phyloP scores from a whole-genome alignment of 2,888 invertebrate species.

The Halictus quadricinctus region DNA sequence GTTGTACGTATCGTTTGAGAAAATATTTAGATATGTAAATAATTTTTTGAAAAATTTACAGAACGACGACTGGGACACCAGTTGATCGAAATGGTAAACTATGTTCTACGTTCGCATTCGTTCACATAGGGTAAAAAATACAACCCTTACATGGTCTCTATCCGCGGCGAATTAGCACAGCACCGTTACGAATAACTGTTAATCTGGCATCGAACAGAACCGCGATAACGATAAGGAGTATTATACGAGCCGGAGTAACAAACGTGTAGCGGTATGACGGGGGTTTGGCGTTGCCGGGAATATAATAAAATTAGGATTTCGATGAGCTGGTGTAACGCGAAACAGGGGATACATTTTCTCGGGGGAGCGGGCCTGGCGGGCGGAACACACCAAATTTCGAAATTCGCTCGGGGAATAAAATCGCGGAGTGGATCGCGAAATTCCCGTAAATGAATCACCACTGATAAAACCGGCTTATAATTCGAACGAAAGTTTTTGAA shows the following conservation, averaged over 20 bases:
- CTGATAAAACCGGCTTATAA: conserved; percentile 35
- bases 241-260: conserved; percentile 2
- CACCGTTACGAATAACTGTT: neutral
- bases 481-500: conserved; percentile 21
- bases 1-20: neutral
- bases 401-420: conserved; percentile 17
- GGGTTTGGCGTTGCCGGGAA: neutral
- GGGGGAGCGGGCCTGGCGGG: conserved; percentile 16
- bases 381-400: conserved; percentile 46
- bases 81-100: too few species aligned
- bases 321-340: conserved; percentile 56
- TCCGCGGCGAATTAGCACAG: neutral
- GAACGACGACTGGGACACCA: too few species aligned
- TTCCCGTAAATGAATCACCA: conserved; percentile 34
- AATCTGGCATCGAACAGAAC: neutral
- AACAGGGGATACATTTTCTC: conserved; percentile 49
- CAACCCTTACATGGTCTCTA: neutral
- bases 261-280: neutral
- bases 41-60: too few species aligned
- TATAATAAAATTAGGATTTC: conserved; percentile 62
- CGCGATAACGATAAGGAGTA: neutral
- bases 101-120: too few species aligned
- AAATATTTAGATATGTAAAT: neutral
- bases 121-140: too few species aligned
- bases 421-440: conserved; percentile 32